These are phyloP conservation scores for Podocnemis expansa DNA, from an alignment of 2,113 vertebrate species.

Conservation along the genomic window DNA sequence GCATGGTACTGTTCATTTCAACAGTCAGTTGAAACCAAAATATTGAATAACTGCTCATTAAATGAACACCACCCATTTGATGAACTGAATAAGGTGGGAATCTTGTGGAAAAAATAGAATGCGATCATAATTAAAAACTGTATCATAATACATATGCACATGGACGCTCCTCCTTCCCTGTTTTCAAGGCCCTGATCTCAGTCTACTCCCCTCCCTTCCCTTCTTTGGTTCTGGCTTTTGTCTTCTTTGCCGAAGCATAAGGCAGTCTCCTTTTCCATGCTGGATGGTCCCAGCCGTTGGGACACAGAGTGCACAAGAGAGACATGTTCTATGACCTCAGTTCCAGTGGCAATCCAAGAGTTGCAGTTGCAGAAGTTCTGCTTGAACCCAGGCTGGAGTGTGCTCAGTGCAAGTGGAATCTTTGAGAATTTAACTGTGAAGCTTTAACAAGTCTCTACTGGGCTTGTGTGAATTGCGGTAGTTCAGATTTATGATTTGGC, in stretches of 20 bases:
- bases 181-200: no score
- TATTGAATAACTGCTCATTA: background rate
- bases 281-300: no score
- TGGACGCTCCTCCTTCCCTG: background rate
- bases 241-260: background rate
- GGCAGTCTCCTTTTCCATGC: background rate
- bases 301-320: background rate
- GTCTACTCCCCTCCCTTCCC: background rate
- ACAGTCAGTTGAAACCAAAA: background rate
- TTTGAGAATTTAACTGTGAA: background rate
- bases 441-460: background rate
- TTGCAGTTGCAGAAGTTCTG: background rate
- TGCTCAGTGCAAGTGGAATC: background rate
- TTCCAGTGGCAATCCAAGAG: background rate
- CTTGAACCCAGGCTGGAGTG: background rate
- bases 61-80: background rate
- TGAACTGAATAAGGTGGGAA: background rate
- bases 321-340: background rate
- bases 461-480: background rate
- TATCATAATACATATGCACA: background rate
- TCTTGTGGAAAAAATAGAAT: background rate
- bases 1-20: background rate
- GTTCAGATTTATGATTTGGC: background rate
- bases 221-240: background rate
- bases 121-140: background rate